Base-by-base conservation (phyloP, 2,888 invertebrate species). In the Pristionchus entomophagus region DNA sequence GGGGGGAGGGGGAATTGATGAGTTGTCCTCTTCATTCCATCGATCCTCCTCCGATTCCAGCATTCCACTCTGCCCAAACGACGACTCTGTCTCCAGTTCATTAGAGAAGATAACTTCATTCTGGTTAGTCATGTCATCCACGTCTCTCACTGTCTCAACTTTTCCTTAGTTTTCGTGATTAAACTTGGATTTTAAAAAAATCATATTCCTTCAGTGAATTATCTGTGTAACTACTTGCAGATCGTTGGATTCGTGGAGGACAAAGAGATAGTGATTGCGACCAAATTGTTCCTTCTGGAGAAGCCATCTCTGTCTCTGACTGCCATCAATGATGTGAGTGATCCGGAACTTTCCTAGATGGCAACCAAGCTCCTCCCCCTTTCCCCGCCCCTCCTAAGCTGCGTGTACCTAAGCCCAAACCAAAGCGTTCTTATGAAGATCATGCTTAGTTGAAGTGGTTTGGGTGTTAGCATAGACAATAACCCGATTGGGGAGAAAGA, bases 61-160 rank as follows among this genome's bases (percentile, higher is more conserved):
- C 59, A 29, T 4, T 78, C 85, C 4, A 41, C 38, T 17, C 17
- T 91, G 35, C 89, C 90, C 3, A 69, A 82, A n/a, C 85, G 89
- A 65, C 87, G 91, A n/a, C 85, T 90, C 5, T 65, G 86, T 83
- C 85, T 91, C 22, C 91, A 91, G 86, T 91, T 89, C 80, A 73
- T 87, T 53, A 87, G 89, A 85, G 89, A 90, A n/a, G 89, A 90
- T 51, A 86, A 85, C 73, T 89, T 88, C 80, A 89, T 88, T 81
- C 86, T 91, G 82, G 88, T 91, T 12, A 17, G 89, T 59, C 12
- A n/a, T n/a, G n/a, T n/a, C n/a, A n/a, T n/a, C n/a, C n/a, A n/a
- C n/a, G n/a, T n/a, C n/a, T n/a, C n/a, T n/a, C n/a, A n/a, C n/a
- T n/a, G n/a, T n/a, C n/a, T n/a, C n/a, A n/a, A n/a, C n/a, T n/a